A percentile compares a stretch with the other conserved stretches of the same genome.
Conservation (phyloP, 2,888 invertebrate genomes). For the Osmoderma eremita region DNA sequence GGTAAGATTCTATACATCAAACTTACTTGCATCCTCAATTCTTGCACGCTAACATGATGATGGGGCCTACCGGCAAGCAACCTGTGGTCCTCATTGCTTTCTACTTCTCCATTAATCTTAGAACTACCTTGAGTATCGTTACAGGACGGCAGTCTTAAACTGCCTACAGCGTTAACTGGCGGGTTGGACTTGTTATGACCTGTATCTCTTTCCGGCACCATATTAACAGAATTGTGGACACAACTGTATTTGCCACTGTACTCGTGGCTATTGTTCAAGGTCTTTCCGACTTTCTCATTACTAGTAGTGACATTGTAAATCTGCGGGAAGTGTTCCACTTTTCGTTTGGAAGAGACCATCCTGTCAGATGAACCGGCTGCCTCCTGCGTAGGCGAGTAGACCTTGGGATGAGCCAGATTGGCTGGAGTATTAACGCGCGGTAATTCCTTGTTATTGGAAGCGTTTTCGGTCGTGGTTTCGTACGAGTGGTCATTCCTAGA, state of each 20-base stretch:
- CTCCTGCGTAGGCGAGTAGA: constrained; percentile 47
- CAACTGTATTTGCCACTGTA: constrained; percentile 55
- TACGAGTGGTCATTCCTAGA: constrained; percentile 62
- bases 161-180: constrained; percentile 56
- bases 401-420: constrained; percentile 49
- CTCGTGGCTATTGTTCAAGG: constrained; percentile 54
- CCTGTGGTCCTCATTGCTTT: constrained; percentile 54
- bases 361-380: constrained; percentile 46
- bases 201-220: constrained; percentile 68
- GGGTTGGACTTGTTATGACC: constrained; percentile 63
- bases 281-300: constrained; percentile 55
- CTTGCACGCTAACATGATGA: constrained; percentile 72
- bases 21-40: constrained; percentile 69
- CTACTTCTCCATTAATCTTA: constrained; percentile 51
- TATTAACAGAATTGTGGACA: constrained; percentile 57
- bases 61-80: constrained; percentile 65
- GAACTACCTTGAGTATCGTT: constrained; percentile 50
- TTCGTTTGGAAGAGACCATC: constrained; percentile 62
- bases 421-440: constrained; percentile 58
- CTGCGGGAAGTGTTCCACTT: constrained; percentile 61
- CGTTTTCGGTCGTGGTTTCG: constrained; percentile 49
- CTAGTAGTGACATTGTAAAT: constrained; percentile 61
- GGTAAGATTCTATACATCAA: constrained; percentile 26
- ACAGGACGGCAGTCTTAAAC: constrained; percentile 54
- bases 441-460: constrained; percentile 52